Percentiles rank a stretch among this genome's conserved stretches.
Evolutionary conservation across 2,113 vertebrate species (phyloP).

Genomic region (Pelusios castaneus): DNA sequence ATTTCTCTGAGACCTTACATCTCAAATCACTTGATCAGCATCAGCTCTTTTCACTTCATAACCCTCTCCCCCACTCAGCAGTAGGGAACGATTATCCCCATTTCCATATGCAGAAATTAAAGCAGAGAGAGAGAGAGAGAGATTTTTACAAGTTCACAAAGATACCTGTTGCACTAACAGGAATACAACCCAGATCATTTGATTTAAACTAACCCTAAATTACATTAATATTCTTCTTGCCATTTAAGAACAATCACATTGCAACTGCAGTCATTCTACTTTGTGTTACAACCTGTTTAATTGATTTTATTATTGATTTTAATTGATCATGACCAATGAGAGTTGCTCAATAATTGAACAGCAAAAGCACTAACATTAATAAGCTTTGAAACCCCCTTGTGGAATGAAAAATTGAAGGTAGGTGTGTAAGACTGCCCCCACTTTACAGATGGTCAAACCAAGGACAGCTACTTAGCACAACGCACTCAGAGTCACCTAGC

Average conservation of each 20-base stretch:
- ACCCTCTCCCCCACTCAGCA: neutral
- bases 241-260: neutral
- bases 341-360: constrained; percentile 51
- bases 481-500: neutral
- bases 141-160: neutral
- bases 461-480: neutral
- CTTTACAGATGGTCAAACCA: neutral
- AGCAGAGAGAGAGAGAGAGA: neutral
- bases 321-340: constrained; percentile 31
- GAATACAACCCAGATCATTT: neutral
- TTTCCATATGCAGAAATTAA: neutral
- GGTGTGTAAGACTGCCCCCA: fast-evolving
- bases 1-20: neutral
- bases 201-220: neutral
- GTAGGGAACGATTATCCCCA: neutral
- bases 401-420: neutral
- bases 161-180: neutral
- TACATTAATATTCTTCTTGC: neutral
- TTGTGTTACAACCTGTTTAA: too few species aligned
- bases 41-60: neutral
- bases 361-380: neutral
- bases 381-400: constrained; percentile 5
- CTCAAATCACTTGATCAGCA: neutral
- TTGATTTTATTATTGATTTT: too few species aligned
- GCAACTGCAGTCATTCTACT: constrained; percentile 30